Evolutionary conservation across 1,140 invertebrate genomes (phyloP).

Genomic region (Neoseiulus cucumeris): DNA sequence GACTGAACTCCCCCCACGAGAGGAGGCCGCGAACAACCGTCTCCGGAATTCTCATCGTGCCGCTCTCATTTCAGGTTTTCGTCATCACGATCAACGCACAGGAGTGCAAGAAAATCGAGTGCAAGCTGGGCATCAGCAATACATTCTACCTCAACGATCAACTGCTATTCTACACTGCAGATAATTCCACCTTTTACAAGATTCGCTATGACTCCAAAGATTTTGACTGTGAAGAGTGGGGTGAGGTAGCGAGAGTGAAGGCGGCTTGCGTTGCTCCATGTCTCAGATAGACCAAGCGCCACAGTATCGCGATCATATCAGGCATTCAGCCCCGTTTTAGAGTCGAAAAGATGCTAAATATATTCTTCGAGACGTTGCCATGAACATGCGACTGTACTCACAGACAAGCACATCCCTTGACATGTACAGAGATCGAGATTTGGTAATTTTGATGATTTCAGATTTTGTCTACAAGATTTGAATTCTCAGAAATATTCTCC

Average conservation of each 20-base stretch:
- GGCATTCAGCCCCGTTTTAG: too few relatives aligned
- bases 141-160: constrained; percentile 6
- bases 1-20: too few relatives aligned
- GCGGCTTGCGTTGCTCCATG: background rate
- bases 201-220: background rate
- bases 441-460: too few relatives aligned
- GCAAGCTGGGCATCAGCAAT: constrained; percentile 7
- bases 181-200: constrained; percentile 1
- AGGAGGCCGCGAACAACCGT: too few relatives aligned
- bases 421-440: too few relatives aligned
- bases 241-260: background rate
- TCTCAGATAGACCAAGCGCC: background rate
- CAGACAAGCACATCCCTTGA: too few relatives aligned
- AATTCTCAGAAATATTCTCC: too few relatives aligned
- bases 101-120: background rate
- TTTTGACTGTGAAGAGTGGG: constrained; percentile 4
- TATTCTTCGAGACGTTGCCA: too few relatives aligned
- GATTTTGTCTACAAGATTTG: too few relatives aligned
- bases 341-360: too few relatives aligned
- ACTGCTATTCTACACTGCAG: background rate
- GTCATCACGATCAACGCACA: background rate
- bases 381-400: too few relatives aligned
- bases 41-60: too few relatives aligned
- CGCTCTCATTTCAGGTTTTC: background rate
- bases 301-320: background rate